Evolutionary conservation across 2,113 vertebrate species (phyloP).

Genomic region (Chrysochloris asiatica): DNA sequence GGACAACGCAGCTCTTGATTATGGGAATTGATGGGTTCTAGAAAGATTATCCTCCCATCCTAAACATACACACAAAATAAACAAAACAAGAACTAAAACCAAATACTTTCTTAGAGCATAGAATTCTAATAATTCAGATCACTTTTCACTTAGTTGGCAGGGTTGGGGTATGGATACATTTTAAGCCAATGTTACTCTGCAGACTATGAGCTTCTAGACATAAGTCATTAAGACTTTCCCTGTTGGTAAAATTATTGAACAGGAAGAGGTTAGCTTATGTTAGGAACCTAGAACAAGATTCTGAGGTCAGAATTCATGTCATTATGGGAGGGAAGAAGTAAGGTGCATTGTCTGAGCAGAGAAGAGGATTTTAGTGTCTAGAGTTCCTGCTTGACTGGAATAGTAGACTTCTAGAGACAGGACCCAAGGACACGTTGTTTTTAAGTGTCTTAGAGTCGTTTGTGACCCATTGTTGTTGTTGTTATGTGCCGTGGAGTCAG

Average conservation of each 20-base stretch:
- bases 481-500: too few species aligned
- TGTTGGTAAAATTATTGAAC: background rate
- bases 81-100: background rate
- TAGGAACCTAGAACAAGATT: background rate
- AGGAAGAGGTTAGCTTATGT: background rate
- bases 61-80: background rate
- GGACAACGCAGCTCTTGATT: background rate
- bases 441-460: too few species aligned
- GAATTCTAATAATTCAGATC: background rate
- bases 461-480: too few species aligned
- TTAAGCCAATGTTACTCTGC: background rate
- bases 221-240: background rate
- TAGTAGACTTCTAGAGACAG: background rate
- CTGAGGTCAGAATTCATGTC: background rate
- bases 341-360: background rate
- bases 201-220: background rate
- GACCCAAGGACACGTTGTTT: background rate
- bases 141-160: background rate
- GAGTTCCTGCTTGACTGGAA: background rate
- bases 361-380: background rate
- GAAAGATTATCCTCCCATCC: background rate
- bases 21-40: background rate
- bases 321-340: background rate
- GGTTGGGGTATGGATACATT: background rate
- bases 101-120: background rate